Conservation (phyloP, 2,113 vertebrate genomes). For the Cinclus cinclus region DNA sequence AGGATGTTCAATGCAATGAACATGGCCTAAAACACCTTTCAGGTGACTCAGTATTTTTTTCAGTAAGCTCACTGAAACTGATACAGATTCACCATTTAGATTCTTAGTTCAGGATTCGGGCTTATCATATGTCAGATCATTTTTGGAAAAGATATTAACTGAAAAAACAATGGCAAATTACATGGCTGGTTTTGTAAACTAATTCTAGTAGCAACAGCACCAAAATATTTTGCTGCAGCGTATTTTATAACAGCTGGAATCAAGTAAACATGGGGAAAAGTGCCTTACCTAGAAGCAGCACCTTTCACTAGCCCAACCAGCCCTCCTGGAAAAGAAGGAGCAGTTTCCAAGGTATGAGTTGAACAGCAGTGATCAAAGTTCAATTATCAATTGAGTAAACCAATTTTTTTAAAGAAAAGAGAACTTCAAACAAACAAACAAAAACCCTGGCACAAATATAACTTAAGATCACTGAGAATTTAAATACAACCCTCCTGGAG, state of each 20-base stretch:
- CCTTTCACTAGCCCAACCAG: not conserved
- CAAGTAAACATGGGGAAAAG: not conserved
- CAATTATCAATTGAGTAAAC: not conserved
- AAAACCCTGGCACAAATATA: not conserved
- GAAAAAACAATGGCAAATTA: not conserved
- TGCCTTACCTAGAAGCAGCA: not conserved
- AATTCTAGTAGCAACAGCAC: not conserved
- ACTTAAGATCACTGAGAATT: not conserved
- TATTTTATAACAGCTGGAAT: not conserved
- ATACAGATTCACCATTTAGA: not conserved
- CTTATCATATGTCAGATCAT: not conserved
- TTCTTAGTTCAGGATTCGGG: not conserved
- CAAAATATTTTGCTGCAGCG: not conserved
- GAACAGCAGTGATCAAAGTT: not conserved
- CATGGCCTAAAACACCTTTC: not conserved
- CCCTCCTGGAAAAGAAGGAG: not conserved
- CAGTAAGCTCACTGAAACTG: not conserved
- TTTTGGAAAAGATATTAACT: not conserved
- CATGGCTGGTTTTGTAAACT: not conserved
- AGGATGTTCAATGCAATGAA: not conserved
- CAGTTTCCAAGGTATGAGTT: not conserved
- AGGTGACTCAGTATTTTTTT: not conserved
- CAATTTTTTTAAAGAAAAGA: not conserved
- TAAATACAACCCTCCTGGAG: not conserved
- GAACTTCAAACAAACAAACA: not conserved